Evolutionary conservation across 1,140 invertebrate genomes (phyloP).

Genomic region (Zeugodacus cucurbitae): DNA sequence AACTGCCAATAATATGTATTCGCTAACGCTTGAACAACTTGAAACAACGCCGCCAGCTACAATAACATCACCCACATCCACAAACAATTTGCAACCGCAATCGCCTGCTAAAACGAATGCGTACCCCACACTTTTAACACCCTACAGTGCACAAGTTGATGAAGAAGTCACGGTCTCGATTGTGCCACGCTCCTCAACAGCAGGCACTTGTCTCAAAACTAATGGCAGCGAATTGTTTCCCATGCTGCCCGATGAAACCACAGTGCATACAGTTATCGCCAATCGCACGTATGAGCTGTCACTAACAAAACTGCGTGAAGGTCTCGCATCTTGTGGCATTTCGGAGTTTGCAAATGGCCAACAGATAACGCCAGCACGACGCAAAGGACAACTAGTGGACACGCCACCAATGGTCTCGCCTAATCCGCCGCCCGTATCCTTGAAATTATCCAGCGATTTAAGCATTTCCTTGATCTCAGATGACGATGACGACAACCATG

Average conservation of each 20-base stretch:
- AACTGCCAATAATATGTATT: neutral
- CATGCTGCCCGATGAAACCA: slow-evolving; percentile 58
- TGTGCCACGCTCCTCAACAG: slow-evolving; percentile 57
- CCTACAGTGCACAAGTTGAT: slow-evolving; percentile 46
- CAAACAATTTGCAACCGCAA: neutral
- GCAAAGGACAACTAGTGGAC: slow-evolving; percentile 51
- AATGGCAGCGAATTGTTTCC: slow-evolving; percentile 45
- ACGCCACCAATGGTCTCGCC: slow-evolving; percentile 53
- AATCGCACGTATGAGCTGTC: slow-evolving; percentile 63
- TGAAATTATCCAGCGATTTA: slow-evolving; percentile 61
- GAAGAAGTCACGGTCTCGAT: slow-evolving; percentile 61
- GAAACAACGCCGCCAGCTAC: neutral
- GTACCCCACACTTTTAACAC: slow-evolving; percentile 7
- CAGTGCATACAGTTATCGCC: slow-evolving; percentile 63
- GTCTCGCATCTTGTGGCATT: slow-evolving; percentile 58
- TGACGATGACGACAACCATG: slow-evolving; percentile 54
- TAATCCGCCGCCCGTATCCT: slow-evolving; percentile 55
- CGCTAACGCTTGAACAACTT: neutral
- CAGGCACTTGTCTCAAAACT: slow-evolving; percentile 17
- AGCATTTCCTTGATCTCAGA: slow-evolving; percentile 65
- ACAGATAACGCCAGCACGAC: slow-evolving; percentile 46
- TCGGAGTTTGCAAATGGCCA: slow-evolving; percentile 55
- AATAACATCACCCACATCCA: neutral
- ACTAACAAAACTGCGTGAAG: slow-evolving; percentile 59
- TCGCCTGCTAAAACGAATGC: neutral